A percentile compares a stretch with the other conserved stretches of the same genome.
phyloP scores from a whole-genome alignment of 2,888 invertebrate genomes.

The Eupsilia transversa region DNA sequence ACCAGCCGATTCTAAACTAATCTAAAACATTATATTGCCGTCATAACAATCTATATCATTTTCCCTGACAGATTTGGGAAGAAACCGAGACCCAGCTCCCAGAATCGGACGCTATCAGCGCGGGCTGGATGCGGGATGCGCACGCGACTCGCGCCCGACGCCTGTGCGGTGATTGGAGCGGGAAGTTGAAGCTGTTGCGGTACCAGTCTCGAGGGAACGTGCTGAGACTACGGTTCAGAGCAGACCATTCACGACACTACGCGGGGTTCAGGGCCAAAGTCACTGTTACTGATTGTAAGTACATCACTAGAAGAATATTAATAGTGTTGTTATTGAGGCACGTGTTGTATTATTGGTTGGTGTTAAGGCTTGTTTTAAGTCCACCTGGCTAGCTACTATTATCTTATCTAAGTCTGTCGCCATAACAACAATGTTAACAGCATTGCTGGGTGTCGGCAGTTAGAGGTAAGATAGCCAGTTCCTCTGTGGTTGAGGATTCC shows the following conservation, averaged over 20 bases:
- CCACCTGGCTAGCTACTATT: no score
- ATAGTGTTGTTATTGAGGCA: background rate
- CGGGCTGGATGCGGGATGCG: slow-evolving; percentile 82
- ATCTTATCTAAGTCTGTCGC: no score
- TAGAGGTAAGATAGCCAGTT: no score
- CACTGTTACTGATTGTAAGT: slow-evolving; percentile 94
- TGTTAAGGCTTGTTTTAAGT: no score
- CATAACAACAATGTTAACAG: no score
- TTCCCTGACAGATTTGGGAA: slow-evolving; percentile 81
- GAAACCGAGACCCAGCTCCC: slow-evolving; percentile 81
- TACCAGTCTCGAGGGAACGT: slow-evolving; percentile 91
- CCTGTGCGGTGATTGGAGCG: slow-evolving; percentile 95
- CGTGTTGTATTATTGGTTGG: no score
- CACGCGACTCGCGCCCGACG: slow-evolving; percentile 82
- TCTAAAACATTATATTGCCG: no score
- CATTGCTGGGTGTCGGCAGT: no score
- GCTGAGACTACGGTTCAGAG: slow-evolving; percentile 92
- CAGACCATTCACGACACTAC: slow-evolving; percentile 95
- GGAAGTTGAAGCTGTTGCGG: slow-evolving; percentile 93
- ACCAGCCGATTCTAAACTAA: no score
- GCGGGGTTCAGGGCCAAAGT: slow-evolving; percentile 94
- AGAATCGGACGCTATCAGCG: slow-evolving; percentile 83
- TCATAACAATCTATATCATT: no score
- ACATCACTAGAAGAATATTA: background rate
- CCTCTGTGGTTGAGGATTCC: no score